Evolutionary conservation across 2,888 invertebrate species (phyloP), one percentile per base, ranked within the genome.

Genomic region (Hydrotaea diabolus): DNA sequence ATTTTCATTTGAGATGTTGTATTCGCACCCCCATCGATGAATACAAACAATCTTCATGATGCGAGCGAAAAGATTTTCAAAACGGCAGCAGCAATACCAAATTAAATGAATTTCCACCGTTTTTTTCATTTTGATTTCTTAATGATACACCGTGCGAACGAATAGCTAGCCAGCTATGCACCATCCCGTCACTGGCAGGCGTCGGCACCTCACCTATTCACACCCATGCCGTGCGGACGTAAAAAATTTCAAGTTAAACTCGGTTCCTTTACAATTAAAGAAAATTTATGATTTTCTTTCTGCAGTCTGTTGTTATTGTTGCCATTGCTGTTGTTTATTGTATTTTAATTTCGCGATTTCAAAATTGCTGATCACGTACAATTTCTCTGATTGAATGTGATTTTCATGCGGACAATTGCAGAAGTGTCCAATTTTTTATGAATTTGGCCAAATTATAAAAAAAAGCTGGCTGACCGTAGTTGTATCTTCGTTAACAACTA

Each of bases 291-390:
- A 43, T 81, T 81, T 77, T 76, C 80, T 62, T 81, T 72, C 76
- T 53, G 71, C 62, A 71, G 59, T 71, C 57, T 31, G 55, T 66
- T 57, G 49, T 64, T 64, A 39, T 74, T 55, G 49, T 57, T 21
- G 49, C n/a, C 59, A 13, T 49, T 53, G 46, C 59, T 0, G 17
- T 64, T 57, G 53, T 57, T 73, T 73, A 21, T 57, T 74, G 2
- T 21, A 17, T 23, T 53, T 66, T 69, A 26, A 46, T 64, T 53
- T 64, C 53, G 53, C 64, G 11, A 73, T 75, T 81, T 81, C 55
- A 64, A 80, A 77, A 77, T 72, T 81, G 72, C 81, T 77, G 81
- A 81, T 81, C 81, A 81, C 76, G 81, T 81, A 77, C 72, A 77
- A 64, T 77, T 77, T 81, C 62, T 57, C 64, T 81, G 76, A 77